Evolutionary conservation across 2,113 vertebrate genomes (phyloP), one percentile per base, ranked within the genome.

Genomic region (Casuarius casuarius): DNA sequence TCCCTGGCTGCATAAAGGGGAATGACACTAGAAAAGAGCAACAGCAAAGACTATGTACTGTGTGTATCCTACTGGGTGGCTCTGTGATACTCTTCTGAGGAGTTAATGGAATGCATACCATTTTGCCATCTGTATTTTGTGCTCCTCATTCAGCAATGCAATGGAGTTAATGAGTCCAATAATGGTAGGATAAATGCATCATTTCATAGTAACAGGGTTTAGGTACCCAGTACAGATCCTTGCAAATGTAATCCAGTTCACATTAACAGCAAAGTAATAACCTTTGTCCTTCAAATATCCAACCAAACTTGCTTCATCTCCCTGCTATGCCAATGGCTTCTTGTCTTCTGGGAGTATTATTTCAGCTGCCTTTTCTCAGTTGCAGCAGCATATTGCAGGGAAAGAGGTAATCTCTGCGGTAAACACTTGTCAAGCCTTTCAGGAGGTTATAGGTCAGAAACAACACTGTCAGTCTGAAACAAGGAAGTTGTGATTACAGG

Each of bases 401-500:
- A 59, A 82, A 76, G 62, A 91, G 59, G 42, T 85, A 83, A 90
- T 90, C 92, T 80, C 89, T 0, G 0, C 83, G 46, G 78, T 95
- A 94, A 94, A 95, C 48, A 91, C 44, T 77, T 72, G 76, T 75
- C 80, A 95, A 87, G 7, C 9, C 67, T 92, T 85, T 95, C 72
- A 83, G 63, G 63, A 92, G 40, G 85, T 92, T 85, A 51, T 40
- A 92, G 74, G 78, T 94, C 76, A 88, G 67, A 90, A 97, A 73
- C 11, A 83, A 51, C 63, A 67, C 21, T 85, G 75, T 73, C 82
- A 93, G 26, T 49, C n/a, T 89, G 79, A 90, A 92, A 95, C 54
- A 77, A 91, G 91, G 95, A 97, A 95, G 87, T 56, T 94, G 31
- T 92, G 67, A 89, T 95, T 95, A 85, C 54, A 92, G 31, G 59